Evolutionary conservation across 2,888 invertebrate genomes (phyloP).

Genomic region (Latheticus oryzae): DNA sequence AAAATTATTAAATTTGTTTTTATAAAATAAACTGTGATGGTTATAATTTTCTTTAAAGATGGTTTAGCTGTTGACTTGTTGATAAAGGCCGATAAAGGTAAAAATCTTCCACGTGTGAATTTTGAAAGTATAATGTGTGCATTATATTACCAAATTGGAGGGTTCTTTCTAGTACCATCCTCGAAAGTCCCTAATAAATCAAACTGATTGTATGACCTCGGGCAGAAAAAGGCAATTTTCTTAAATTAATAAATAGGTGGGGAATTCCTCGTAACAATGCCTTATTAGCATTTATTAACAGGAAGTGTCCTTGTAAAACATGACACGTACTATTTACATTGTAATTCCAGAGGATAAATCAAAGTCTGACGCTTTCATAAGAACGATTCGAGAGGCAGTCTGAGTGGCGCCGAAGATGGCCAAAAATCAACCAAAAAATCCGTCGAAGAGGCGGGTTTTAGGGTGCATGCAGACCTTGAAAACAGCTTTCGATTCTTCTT

Average conservation of each 20-base stretch:
- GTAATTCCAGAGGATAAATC: slow-evolving; percentile 36
- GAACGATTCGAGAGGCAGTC: slow-evolving; percentile 32
- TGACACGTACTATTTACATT: slow-evolving; percentile 33
- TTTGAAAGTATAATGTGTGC: slow-evolving; percentile 35
- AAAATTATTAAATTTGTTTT: no score
- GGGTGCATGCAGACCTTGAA: slow-evolving; percentile 50
- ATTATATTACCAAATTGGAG: slow-evolving; percentile 38
- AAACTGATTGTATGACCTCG: slow-evolving; percentile 36
- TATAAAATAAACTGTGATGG: no score
- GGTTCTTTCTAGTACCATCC: slow-evolving; percentile 8
- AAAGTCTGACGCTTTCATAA: slow-evolving; percentile 29
- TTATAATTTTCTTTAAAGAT: no score
- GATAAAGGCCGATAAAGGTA: no score
- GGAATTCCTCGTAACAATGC: slow-evolving; percentile 39
- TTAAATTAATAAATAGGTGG: slow-evolving; percentile 33
- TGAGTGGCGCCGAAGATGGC: slow-evolving; percentile 37
- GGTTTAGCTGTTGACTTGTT: slow-evolving; percentile 1
- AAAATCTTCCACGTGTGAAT: slow-evolving; percentile 40
- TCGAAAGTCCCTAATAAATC: slow-evolving; percentile 6
- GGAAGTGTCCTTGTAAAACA: slow-evolving; percentile 39
- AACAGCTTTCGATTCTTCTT: slow-evolving; percentile 53
- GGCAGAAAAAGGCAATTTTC: slow-evolving; percentile 34
- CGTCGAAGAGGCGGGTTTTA: slow-evolving; percentile 3
- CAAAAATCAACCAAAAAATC: slow-evolving; percentile 13
- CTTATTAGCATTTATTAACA: slow-evolving; percentile 37